phyloP scores from a whole-genome alignment of 2,888 invertebrate species.

The Prosopocoilus inquinatus region DNA sequence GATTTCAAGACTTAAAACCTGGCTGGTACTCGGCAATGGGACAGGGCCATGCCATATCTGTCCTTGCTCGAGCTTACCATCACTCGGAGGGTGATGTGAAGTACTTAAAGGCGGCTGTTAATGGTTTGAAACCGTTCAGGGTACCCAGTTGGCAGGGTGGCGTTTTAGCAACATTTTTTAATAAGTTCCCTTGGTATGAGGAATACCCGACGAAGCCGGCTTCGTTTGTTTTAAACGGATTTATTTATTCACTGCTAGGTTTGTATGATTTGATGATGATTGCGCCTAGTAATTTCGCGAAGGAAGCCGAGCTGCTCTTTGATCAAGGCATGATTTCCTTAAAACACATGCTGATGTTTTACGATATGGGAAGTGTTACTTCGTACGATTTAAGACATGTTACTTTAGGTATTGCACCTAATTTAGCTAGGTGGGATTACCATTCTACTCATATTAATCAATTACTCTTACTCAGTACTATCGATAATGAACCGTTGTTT shows the following conservation, averaged over 20 bases:
- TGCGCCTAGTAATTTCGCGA: constrained; percentile 67
- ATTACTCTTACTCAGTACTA: constrained; percentile 79
- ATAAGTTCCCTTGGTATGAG: constrained; percentile 92
- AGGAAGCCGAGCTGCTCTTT: constrained; percentile 74
- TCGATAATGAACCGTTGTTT: constrained; percentile 81
- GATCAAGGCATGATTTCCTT: constrained; percentile 84
- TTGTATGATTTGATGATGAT: constrained; percentile 90
- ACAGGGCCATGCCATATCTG: constrained; percentile 94
- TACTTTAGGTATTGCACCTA: constrained; percentile 84
- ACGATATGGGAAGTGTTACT: constrained; percentile 93
- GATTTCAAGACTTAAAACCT: constrained; percentile 56
- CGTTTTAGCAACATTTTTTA: constrained; percentile 81
- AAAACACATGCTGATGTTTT: constrained; percentile 82
- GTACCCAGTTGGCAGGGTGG: constrained; percentile 75
- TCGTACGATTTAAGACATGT: constrained; percentile 95
- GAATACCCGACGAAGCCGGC: constrained; percentile 97
- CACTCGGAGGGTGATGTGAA: constrained; percentile 71
- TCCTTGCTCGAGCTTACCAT: constrained; percentile 88
- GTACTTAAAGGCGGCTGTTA: constrained; percentile 79
- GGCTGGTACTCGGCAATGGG: constrained; percentile 94
- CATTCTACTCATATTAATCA: constrained; percentile 98
- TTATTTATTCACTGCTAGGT: constrained; percentile 95
- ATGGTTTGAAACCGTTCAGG: constrained; percentile 77
- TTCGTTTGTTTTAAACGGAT: constrained; percentile 95
- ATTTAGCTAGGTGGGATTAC: constrained; percentile 98